Percentiles rank a stretch among this genome's conserved stretches.
phyloP scores from a whole-genome alignment of 2,888 invertebrate genomes.

The Drosophila mulleri region DNA sequence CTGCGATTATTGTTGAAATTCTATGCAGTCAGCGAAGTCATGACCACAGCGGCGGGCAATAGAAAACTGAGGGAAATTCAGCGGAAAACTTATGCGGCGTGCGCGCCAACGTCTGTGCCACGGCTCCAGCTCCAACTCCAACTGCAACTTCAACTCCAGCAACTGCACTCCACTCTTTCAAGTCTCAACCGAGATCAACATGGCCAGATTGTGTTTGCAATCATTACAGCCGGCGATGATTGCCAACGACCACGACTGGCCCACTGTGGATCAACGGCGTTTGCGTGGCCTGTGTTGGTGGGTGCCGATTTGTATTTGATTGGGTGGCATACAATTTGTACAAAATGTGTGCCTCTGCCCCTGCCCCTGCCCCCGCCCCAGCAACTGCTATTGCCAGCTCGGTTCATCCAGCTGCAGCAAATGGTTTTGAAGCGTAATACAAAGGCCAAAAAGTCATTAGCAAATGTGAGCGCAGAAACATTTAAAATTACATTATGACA shows the following conservation, averaged over 20 bases:
- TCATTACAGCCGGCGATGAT: slow-evolving; percentile 74
- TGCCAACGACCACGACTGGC: slow-evolving; percentile 69
- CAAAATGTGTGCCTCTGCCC: slow-evolving; percentile 16
- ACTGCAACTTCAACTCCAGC: neutral
- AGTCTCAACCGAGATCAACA: slow-evolving; percentile 68
- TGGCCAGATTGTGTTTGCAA: slow-evolving; percentile 77
- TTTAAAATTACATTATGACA: slow-evolving; percentile 72
- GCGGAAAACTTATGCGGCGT: slow-evolving; percentile 69
- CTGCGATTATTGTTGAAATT: slow-evolving; percentile 77
- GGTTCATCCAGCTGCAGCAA: slow-evolving; percentile 27
- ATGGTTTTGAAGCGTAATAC: slow-evolving; percentile 34
- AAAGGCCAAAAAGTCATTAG: slow-evolving; percentile 46
- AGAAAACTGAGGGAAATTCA: slow-evolving; percentile 73
- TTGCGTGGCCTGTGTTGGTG: slow-evolving; percentile 52
- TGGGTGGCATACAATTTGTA: slow-evolving; percentile 72
- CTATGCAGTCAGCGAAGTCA: slow-evolving; percentile 74
- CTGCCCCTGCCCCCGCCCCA: neutral
- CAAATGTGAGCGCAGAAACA: slow-evolving; percentile 38
- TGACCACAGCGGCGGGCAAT: slow-evolving; percentile 62
- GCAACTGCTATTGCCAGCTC: neutral
- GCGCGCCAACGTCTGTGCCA: slow-evolving; percentile 39
- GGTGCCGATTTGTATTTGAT: slow-evolving; percentile 56
- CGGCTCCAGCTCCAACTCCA: neutral
- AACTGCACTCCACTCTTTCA: slow-evolving; percentile 17
- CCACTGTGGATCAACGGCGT: slow-evolving; percentile 48